Conservation (phyloP, 1,140 invertebrate species). For the Araneus ventricosus region DNA sequence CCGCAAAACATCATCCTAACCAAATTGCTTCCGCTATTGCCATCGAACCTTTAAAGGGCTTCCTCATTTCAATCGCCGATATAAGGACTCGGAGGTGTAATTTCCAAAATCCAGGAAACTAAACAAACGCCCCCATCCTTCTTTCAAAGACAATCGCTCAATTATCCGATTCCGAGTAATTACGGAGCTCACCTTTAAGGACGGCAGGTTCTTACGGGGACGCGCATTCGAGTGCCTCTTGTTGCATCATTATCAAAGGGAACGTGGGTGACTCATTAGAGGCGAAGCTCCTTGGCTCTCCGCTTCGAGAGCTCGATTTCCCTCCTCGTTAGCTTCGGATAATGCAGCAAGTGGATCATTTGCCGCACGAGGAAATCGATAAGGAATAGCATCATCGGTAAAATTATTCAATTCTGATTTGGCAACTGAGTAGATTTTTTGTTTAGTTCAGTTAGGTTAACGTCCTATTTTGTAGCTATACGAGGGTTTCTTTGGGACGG, state of each 20-base stretch:
- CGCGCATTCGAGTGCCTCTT: background rate
- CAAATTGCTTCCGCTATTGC: no score
- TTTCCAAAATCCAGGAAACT: background rate
- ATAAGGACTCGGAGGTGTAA: background rate
- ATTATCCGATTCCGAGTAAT: background rate
- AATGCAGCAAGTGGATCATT: background rate
- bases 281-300: background rate
- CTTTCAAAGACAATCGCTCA: background rate
- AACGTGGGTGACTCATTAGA: conserved; percentile 13
- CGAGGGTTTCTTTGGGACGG: no score
- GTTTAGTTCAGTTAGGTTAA: no score
- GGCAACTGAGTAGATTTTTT: no score
- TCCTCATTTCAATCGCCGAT: background rate
- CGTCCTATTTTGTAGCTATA: no score
- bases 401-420: background rate
- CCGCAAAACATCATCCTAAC: no score
- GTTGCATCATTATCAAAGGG: background rate
- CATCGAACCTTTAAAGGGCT: background rate
- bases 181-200: background rate
- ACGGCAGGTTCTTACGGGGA: background rate
- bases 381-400: background rate
- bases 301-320: background rate
- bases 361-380: background rate
- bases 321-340: background rate
- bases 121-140: background rate